Evolutionary conservation across 92 coral and sea anemone genomes (phyloP).

Genomic region (Chrysogorgia sp.): DNA sequence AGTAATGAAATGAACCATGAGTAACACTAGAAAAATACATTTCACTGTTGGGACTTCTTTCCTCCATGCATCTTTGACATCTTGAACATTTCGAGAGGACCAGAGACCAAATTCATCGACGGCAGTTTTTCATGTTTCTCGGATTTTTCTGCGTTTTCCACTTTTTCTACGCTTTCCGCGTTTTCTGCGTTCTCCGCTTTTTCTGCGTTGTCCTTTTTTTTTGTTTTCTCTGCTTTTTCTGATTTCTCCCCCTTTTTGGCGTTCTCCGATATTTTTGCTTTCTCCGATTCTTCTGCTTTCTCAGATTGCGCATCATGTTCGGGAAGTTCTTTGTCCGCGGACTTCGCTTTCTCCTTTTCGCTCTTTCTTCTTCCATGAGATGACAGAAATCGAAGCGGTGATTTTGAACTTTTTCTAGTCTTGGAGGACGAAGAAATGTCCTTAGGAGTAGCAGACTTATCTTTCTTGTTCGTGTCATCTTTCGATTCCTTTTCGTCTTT

Average conservation of each 20-base stretch:
- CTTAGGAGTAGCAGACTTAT: not conserved
- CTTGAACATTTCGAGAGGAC: too few species aligned
- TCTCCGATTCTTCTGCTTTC: not conserved
- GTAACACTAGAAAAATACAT: too few species aligned
- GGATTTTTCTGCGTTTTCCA: too few species aligned
- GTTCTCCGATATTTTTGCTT: not conserved
- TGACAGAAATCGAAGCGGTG: slow-evolving; percentile 10
- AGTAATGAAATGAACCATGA: too few species aligned
- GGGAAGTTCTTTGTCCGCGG: not conserved
- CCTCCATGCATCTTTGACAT: too few species aligned
- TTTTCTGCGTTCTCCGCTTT: not conserved
- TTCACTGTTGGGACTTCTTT: too few species aligned
- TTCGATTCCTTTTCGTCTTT: not conserved
- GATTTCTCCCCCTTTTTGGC: not conserved
- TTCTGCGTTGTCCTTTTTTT: not conserved
- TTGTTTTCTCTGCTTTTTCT: not conserved
- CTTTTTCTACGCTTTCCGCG: not conserved
- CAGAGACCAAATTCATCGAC: too few species aligned
- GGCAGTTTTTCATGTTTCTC: too few species aligned
- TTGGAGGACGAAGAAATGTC: not conserved
- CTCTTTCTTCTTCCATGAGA: slow-evolving; percentile 18
- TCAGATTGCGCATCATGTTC: not conserved
- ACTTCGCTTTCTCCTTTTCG: slow-evolving; percentile 8
- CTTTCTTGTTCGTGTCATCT: not conserved
- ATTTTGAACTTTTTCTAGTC: slow-evolving; percentile 17